Conservation (phyloP, 2,113 vertebrate genomes). For the Ploceus nigricollis region DNA sequence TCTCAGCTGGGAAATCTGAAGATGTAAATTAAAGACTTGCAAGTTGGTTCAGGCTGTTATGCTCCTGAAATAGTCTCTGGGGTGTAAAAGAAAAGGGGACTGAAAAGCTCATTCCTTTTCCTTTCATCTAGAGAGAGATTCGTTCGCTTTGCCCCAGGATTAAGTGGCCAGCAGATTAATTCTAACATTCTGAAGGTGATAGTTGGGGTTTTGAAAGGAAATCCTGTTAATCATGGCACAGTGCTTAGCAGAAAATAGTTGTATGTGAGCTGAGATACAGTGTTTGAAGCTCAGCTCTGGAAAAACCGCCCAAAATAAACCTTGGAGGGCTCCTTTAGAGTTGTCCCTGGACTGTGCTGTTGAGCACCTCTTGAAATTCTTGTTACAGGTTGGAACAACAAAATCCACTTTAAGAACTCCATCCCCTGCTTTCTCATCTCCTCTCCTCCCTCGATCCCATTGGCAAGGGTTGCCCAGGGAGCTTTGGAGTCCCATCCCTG, state of each 20-base stretch:
- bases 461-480: not conserved
- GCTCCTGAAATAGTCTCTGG: not conserved
- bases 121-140: not conserved
- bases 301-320: not conserved
- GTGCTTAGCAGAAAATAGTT: not conserved
- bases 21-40: not conserved
- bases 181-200: not conserved
- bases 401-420: not conserved
- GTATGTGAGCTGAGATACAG: not conserved
- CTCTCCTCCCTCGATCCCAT: not conserved
- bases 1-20: not conserved
- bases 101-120: not conserved
- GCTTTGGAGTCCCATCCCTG: not conserved
- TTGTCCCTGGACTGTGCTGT: not conserved
- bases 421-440: not conserved
- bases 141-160: not conserved
- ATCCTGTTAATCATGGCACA: not conserved
- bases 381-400: not conserved
- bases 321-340: not conserved
- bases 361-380: not conserved
- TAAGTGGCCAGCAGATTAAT: not conserved
- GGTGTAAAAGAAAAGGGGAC: not conserved
- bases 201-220: not conserved
- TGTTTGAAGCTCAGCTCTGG: not conserved
- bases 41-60: not conserved